Evolutionary conservation across 2,113 vertebrate genomes (phyloP).

Genomic region (Spilogale gracilis): DNA sequence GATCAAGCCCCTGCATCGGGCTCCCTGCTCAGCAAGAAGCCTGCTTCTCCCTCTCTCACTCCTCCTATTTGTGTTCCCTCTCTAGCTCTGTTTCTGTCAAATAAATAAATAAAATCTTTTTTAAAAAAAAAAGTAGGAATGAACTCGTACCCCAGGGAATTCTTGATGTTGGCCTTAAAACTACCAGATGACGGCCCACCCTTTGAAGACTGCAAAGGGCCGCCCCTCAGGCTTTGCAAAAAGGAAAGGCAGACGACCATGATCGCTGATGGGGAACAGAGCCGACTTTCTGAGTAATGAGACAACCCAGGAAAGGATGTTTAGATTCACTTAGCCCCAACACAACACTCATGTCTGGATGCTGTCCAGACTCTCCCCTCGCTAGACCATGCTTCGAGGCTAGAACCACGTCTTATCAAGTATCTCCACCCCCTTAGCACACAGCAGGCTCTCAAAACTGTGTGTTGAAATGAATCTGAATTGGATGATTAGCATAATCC

Average conservation of each 20-base stretch:
- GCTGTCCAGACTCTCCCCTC: neutral
- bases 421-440: neutral
- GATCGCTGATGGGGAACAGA: neutral
- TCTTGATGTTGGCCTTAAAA: neutral
- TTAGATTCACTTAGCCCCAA: neutral
- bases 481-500: slow-evolving; percentile 46
- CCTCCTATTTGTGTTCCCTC: too few relatives aligned
- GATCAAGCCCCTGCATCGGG: too few relatives aligned
- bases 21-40: too few relatives aligned
- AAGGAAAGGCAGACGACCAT: neutral
- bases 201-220: neutral
- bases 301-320: neutral
- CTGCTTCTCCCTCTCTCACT: too few relatives aligned
- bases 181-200: neutral
- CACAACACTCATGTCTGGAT: neutral
- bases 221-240: neutral
- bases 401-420: neutral
- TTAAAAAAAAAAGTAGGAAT: too few relatives aligned
- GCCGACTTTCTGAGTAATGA: neutral
- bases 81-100: too few relatives aligned
- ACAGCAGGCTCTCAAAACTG: neutral
- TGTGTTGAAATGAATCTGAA: neutral
- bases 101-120: too few relatives aligned
- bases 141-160: neutral
- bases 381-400: neutral